A percentile compares a stretch with the other conserved stretches of the same genome.
Evolutionary conservation across 2,797 vertebrate species (phyloP).

Genomic region (Basileuterus tristriatus): DNA sequence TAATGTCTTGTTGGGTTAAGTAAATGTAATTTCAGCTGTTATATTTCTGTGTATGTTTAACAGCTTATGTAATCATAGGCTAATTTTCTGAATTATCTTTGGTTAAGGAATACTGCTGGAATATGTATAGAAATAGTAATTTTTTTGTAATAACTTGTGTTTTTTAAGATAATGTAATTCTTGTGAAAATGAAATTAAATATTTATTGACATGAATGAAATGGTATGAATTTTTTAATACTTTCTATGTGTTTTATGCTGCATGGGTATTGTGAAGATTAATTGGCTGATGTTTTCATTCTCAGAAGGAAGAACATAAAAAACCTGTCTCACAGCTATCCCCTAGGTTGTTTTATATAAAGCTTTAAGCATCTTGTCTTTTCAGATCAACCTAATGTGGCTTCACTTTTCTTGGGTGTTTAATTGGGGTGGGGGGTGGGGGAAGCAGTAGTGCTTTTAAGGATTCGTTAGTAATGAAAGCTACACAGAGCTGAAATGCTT

Average conservation of each 20-base stretch:
- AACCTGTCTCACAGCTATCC: not conserved
- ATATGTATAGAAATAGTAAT: not conserved
- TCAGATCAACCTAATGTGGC: not conserved
- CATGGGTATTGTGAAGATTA: not conserved
- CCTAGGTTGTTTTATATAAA: not conserved
- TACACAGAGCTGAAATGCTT: not conserved
- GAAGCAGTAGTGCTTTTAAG: not conserved
- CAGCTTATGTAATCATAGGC: not conserved
- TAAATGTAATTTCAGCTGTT: not conserved
- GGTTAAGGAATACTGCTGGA: not conserved
- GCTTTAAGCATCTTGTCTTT: not conserved
- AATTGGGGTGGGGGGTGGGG: not conserved
- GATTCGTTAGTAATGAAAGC: conserved; percentile 17
- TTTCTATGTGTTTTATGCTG: not conserved
- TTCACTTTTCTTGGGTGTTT: not conserved
- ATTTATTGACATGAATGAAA: not conserved
- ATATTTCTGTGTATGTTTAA: not conserved
- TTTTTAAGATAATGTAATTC: not conserved
- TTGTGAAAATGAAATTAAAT: not conserved
- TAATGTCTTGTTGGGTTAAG: not conserved
- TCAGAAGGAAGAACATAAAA: not conserved
- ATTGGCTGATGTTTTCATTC: not conserved
- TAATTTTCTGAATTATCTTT: not conserved
- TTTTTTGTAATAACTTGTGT: not conserved
- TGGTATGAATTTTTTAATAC: not conserved